Base-by-base conservation (phyloP, 2,888 invertebrate genomes). In the Eupithecia subfuscata region DNA sequence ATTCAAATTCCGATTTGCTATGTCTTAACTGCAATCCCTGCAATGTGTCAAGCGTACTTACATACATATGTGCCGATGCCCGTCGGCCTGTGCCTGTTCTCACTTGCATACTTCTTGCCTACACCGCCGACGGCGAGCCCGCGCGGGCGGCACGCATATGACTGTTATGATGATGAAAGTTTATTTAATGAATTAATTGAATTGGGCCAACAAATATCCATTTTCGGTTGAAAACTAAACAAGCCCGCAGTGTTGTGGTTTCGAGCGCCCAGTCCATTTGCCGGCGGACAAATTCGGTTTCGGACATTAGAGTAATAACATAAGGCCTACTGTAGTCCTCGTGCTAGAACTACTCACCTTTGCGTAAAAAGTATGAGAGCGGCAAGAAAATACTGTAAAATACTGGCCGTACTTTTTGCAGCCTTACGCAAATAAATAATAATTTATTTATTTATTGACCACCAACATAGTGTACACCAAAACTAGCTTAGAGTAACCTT, bases 241-340 rank as follows among this genome's bases (percentile, higher is more conserved):
- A 87, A 84, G 83, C 84, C 80, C 81, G 63, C 78, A 80, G 82
- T 83, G 83, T 86, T 89, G 91, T 86, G 92, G 90, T 89, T 89
- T 87, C 83, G 83, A 84, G 80, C 82, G 81, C 77, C 75, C 79
- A 87, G 87, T 89, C 87, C 88, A 90, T 90, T 91, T 88, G 89
- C 91, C 87, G 82, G 86, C 83, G 89, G 92, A 86, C 80, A 85
- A 88, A 90, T 89, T 84, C 85, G 81, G 85, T 86, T 86, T 85
- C 82, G 80, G 83, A 84, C 18, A 65, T n/a, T 30, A 63, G 74
- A 77, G 77, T 70, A 72, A 75, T 67, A 72, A 74, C 2, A n/a
- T 37, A 34, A 70, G 63, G 18, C 48, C 52, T 56, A 11, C n/a
- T 64, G 14, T 22, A 25, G 2, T 25, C 34, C 16, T 40, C 34